A percentile compares a stretch with the other conserved stretches of the same genome.
Evolutionary conservation across 1,140 invertebrate genomes (phyloP).

Genomic region (Drosophila micromelanica): DNA sequence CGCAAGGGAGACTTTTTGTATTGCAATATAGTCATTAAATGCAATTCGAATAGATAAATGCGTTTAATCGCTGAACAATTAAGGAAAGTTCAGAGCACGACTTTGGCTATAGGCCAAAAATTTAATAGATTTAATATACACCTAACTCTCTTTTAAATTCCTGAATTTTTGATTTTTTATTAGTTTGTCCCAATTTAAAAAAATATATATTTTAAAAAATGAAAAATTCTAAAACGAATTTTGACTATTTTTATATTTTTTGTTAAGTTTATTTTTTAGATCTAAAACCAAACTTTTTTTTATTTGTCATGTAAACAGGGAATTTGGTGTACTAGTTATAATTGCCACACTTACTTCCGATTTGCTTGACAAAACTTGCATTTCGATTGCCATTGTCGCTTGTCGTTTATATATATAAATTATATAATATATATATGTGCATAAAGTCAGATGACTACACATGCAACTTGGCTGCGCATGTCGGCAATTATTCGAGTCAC

Average conservation of each 20-base stretch:
- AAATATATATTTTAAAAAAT: too few species aligned
- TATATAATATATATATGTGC: background rate
- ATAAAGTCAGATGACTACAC: background rate
- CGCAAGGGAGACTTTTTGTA: background rate
- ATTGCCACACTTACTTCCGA: constrained; percentile 2
- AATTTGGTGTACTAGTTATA: too few species aligned
- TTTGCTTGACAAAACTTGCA: constrained; percentile 8
- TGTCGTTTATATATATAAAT: background rate
- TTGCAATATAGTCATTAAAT: constrained; percentile 1
- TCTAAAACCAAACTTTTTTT: too few species aligned
- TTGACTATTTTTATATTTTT: too few species aligned
- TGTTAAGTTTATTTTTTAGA: too few species aligned
- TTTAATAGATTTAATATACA: too few species aligned
- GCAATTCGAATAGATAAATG: background rate
- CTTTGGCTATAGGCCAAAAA: too few species aligned
- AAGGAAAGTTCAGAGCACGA: background rate
- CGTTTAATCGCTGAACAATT: background rate
- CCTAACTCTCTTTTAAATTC: too few species aligned
- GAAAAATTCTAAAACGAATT: too few species aligned
- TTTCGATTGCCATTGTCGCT: constrained; percentile 1
- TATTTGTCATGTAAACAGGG: too few species aligned
- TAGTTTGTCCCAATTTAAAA: too few species aligned
- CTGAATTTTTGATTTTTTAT: too few species aligned
- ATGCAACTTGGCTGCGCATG: constrained; percentile 6
- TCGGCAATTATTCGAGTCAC: constrained; percentile 4